Percentiles rank a stretch among this genome's conserved stretches.
Conservation (phyloP, 2,888 invertebrate genomes). For the Notodonta dromedarius region DNA sequence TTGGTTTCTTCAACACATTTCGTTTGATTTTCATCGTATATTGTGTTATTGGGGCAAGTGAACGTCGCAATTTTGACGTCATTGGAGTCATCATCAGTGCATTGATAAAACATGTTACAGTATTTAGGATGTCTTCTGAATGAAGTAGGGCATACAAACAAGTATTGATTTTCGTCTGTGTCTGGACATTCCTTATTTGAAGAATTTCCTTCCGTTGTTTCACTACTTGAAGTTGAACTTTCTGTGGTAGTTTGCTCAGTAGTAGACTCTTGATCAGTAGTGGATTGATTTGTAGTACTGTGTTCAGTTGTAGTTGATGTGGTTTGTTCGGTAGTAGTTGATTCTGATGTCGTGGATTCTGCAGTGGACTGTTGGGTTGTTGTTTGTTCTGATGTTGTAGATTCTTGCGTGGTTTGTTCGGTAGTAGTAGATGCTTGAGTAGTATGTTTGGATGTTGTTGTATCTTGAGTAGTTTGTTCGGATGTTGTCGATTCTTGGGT, state of each 20-base stretch:
- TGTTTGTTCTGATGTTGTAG: conserved; percentile 31
- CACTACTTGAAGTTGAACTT: conserved; percentile 40
- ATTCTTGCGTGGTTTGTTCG: conserved; percentile 30
- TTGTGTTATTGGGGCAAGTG: conserved; percentile 90
- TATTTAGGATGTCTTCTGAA: conserved; percentile 92
- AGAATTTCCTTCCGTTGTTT: conserved; percentile 39
- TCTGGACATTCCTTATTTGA: conserved; percentile 76
- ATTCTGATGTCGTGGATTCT: conserved; percentile 45
- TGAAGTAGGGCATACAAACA: conserved; percentile 91
- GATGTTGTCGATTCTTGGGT: conserved; percentile 21
- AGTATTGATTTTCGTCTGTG: conserved; percentile 87
- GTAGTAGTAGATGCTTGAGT: conserved; percentile 32
- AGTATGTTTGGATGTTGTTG: conserved; percentile 18
- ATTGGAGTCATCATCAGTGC: conserved; percentile 87
- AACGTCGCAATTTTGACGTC: conserved; percentile 90
- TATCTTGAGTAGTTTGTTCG: conserved; percentile 33
- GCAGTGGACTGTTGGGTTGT: conserved; percentile 36
- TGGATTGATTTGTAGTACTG: conserved; percentile 19
- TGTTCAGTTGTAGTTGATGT: conserved; percentile 34
- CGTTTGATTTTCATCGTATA: conserved; percentile 89
- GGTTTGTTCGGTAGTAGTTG: conserved; percentile 37
- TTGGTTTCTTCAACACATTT: conserved; percentile 88
- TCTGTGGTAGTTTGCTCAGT: conserved; percentile 37
- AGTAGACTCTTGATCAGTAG: conserved; percentile 37
- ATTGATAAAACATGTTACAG: conserved; percentile 94